Conservation (phyloP, 30 jellyfish, hydroid and myxozoan species). For the Hydra vulgaris region DNA sequence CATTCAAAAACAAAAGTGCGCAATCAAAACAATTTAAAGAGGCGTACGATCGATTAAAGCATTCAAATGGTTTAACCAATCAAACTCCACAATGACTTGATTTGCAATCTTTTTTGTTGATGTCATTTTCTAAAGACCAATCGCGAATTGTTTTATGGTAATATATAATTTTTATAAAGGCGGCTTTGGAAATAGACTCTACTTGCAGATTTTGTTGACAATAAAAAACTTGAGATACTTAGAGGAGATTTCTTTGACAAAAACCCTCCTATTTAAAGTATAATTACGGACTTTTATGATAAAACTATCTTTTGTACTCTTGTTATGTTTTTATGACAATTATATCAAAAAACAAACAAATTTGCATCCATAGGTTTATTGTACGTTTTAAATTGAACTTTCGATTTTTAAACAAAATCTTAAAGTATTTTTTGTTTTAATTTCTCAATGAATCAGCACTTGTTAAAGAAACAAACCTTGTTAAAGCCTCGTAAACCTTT, state of each 20-base stretch:
- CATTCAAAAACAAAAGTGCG: neutral
- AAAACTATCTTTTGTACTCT: neutral
- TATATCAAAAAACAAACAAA: neutral
- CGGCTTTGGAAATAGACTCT: neutral
- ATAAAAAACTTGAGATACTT: neutral
- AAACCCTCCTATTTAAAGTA: neutral
- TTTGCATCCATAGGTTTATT: too few relatives aligned
- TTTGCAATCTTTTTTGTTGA: neutral
- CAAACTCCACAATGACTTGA: neutral
- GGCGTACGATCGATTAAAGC: conserved; percentile 17
- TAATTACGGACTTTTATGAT: neutral
- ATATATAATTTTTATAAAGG: neutral
- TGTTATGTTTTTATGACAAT: neutral
- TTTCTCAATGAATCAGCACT: too few relatives aligned
- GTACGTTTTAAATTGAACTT: too few relatives aligned
- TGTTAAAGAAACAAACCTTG: too few relatives aligned
- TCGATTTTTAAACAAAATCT: too few relatives aligned
- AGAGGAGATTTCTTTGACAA: neutral
- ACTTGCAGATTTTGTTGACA: neutral
- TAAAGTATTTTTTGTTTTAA: too few relatives aligned
- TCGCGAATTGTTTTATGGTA: neutral
- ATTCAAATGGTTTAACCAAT: neutral
- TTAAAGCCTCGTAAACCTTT: too few relatives aligned
- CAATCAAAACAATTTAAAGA: conserved; percentile 18
- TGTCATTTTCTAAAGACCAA: neutral